Evolutionary conservation across 2,888 invertebrate genomes (phyloP).

Genomic region (Rhamphomyia laevipes): DNA sequence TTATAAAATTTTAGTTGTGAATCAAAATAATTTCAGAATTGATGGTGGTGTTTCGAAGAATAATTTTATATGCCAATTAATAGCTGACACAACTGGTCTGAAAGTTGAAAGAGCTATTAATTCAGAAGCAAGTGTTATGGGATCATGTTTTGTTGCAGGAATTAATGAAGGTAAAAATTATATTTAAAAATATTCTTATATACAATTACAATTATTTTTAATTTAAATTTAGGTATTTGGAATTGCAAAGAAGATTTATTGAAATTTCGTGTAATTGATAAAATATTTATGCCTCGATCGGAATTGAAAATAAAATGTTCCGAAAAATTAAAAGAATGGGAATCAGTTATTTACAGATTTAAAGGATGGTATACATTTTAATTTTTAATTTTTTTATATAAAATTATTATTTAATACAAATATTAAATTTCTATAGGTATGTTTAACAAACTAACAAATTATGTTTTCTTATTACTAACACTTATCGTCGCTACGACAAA

Average conservation of each 20-base stretch:
- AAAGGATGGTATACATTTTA: constrained; percentile 26
- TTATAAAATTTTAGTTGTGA: neutral
- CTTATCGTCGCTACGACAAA: too few relatives aligned
- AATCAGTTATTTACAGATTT: constrained; percentile 28
- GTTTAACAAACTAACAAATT: too few relatives aligned
- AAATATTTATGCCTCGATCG: constrained; percentile 46
- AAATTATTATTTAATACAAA: too few relatives aligned
- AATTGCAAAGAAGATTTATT: constrained; percentile 52
- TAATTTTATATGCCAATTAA: constrained; percentile 78
- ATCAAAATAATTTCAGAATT: constrained; percentile 44
- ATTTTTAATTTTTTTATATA: neutral
- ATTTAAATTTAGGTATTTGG: constrained; percentile 53
- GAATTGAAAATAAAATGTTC: constrained; percentile 20
- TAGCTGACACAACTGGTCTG: constrained; percentile 70
- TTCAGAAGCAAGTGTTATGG: constrained; percentile 73
- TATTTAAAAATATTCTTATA: neutral
- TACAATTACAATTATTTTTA: constrained; percentile 1
- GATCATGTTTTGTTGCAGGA: constrained; percentile 79
- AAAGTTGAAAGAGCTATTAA: constrained; percentile 61
- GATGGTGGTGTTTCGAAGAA: constrained; percentile 96
- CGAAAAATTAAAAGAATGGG: constrained; percentile 27
- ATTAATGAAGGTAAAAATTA: constrained; percentile 50
- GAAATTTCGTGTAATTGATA: constrained; percentile 46
- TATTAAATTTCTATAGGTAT: too few relatives aligned
- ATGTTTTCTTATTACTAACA: too few relatives aligned